Evolutionary conservation across 1,140 invertebrate genomes (phyloP), one percentile per base, ranked within the genome.

Genomic region (Ostrea edulis): DNA sequence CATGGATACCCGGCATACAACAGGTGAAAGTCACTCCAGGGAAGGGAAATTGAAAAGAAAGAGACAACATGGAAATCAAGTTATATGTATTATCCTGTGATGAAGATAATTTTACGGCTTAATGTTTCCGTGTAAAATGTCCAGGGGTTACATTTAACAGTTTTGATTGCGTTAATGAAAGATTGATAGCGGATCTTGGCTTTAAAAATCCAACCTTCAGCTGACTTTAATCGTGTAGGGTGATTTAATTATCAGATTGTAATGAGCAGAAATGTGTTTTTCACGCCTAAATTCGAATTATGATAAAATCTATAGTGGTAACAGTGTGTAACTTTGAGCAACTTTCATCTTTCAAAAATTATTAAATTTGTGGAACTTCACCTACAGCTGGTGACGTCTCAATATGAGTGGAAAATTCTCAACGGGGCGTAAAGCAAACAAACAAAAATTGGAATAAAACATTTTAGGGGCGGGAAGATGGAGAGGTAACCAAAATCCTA

Each of bases 1-100:
- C 68, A 35, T 77, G 68, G 68, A 77, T 25, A 77, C 68, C 68
- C 68, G 25, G 68, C 68, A 77, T 7, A 77, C 25, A 25, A 77
- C 68, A 77, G 22, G 68, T 77, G 68, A 22, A 77, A 77, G 22
- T 44, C 25, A 22, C 68, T 25, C 22, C 25, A 8, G 68, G 68
- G 68, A 77, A 35, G 29, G 68, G 22, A 77, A 77, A 77, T 77
- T 77, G 68, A 12, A 77, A 77, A 77, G 25, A 14, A 77, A 77
- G 11, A 35, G 11, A 77, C 25, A 77, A 25, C 68, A 25, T 77
- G 12, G 29, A 77, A 77, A 77, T 9, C 68, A 25, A 77, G 68
- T 77, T 77, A 29, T 77, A 77, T 35, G 22, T 77, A 77, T 77
- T 77, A 29, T 77, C 68, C 25, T 77, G 68, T 25, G 68, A 77